Evolutionary conservation across 2,888 invertebrate species (phyloP), one percentile per base, ranked within the genome.

Genomic region (Drosophila anomalipes): DNA sequence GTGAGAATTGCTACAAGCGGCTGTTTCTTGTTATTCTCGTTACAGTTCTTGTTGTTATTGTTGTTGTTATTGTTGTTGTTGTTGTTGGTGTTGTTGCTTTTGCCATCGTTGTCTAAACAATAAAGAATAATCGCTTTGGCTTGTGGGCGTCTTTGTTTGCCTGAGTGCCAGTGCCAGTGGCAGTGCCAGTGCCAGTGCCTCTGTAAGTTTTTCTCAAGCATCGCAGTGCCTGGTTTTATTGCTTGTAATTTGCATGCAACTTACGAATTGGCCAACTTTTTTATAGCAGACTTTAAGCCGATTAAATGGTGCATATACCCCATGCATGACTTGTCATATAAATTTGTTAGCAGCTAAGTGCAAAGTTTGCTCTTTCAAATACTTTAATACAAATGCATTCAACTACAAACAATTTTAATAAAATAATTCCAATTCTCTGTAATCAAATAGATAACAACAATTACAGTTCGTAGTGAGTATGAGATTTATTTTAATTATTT

Each of bases 51-150:
- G 52, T 33, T 60, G 33, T 49, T 62, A 28, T 26, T 44, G 30
- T n/a, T 54, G 61, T 56, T 62, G 49, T 19, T 39, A 2, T 4
- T 54, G 33, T 4, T 53, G 3, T 2, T 28, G 5, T 1, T 19
- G 16, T 2, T 32, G 14, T 14, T 35, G 33, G 4, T 16, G 10
- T 53, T 71, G 63, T 52, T 70, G 53, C 33, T 79, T 60, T 70
- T 74, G 53, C 41, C 66, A 71, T 74, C 72, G 65, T 77, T 78
- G 76, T 88, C 82, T 82, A 84, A 86, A 86, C 86, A 90, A 92
- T 92, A 92, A 92, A 91, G 89, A 90, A 91, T 92, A 92, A 92
- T 92, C 91, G 86, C 82, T 80, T 85, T 77, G 77, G 70, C 68
- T 82, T 73, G 67, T 69, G 61, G 76, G 66, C 62, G 69, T 76